phyloP scores from a whole-genome alignment of 1,140 invertebrate genomes.

The Mesaphorura yosii region DNA sequence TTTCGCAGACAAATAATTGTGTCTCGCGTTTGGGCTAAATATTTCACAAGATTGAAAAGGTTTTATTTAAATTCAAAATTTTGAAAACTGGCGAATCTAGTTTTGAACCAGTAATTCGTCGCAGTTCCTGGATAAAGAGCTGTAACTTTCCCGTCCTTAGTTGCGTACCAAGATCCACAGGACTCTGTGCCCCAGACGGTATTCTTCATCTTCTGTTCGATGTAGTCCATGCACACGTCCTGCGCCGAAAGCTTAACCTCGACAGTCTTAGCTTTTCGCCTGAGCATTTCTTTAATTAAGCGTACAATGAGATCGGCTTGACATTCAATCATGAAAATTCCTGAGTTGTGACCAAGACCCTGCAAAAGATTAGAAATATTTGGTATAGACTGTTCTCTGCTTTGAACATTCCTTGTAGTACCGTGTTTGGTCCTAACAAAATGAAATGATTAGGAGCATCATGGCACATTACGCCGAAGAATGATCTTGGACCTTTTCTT shows the following conservation, averaged over 20 bases:
- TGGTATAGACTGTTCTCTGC: not conserved
- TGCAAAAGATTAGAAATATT: no score
- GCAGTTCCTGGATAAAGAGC: slow-evolving; percentile 15
- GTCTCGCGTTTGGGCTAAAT: no score
- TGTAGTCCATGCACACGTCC: slow-evolving; percentile 7
- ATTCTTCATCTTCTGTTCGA: slow-evolving; percentile 12
- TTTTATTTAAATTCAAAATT: slow-evolving; percentile 6
- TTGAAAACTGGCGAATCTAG: not conserved
- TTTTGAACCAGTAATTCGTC: slow-evolving; percentile 13
- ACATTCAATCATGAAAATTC: slow-evolving; percentile 29
- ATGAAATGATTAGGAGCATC: slow-evolving; percentile 14
- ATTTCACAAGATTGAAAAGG: no score
- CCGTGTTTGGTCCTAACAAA: slow-evolving; percentile 14
- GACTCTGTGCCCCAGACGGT: slow-evolving; percentile 17
- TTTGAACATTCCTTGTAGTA: not conserved
- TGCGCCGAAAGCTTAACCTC: slow-evolving; percentile 12
- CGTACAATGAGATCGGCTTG: slow-evolving; percentile 14
- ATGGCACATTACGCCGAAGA: slow-evolving; percentile 6
- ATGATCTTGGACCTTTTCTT: not conserved
- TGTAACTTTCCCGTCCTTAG: slow-evolving; percentile 14
- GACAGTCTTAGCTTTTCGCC: slow-evolving; percentile 5
- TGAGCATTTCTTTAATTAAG: slow-evolving; percentile 14
- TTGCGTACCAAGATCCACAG: slow-evolving; percentile 23
- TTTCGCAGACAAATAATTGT: no score
- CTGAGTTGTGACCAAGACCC: slow-evolving; percentile 18